Conservation (phyloP, 1,140 invertebrate species). For the Chironomus striatipennis region DNA sequence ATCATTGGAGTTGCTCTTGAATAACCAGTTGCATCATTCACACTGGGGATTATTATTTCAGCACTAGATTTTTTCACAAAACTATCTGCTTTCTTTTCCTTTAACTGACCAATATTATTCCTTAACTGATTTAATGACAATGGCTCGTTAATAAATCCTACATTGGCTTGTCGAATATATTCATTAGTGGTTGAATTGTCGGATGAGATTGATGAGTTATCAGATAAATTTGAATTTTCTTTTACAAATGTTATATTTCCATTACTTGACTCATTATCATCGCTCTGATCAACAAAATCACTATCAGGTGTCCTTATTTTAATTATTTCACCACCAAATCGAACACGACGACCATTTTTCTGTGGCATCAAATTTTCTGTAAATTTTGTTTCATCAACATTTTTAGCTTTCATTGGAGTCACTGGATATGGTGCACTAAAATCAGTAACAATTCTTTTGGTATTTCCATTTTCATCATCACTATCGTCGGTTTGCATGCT, state of each 20-base stretch:
- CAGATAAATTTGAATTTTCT: constrained; percentile 19
- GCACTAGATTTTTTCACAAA: background rate
- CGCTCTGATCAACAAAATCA: constrained; percentile 48
- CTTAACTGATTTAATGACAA: background rate
- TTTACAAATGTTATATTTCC: background rate
- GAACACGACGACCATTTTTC: constrained; percentile 47
- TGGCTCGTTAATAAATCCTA: background rate
- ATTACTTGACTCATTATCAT: constrained; percentile 37
- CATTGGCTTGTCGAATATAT: background rate
- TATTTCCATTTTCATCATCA: constrained; percentile 30
- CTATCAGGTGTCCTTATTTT: constrained; percentile 76
- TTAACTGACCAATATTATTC: background rate
- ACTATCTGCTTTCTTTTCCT: background rate
- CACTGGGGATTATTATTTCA: too few relatives aligned
- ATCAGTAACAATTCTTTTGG: background rate
- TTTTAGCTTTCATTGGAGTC: constrained; percentile 37
- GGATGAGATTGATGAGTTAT: constrained; percentile 23
- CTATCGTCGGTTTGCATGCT: constrained; percentile 37
- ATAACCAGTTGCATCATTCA: constrained; percentile 26
- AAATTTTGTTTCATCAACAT: background rate
- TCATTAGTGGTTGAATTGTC: constrained; percentile 24
- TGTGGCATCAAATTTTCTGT: constrained; percentile 30
- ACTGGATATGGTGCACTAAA: constrained; percentile 25
- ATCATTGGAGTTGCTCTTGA: constrained; percentile 32
- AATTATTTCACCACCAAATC: constrained; percentile 73